phyloP scores from a whole-genome alignment of 2,113 vertebrate genomes.

The Chionomys nivalis region DNA sequence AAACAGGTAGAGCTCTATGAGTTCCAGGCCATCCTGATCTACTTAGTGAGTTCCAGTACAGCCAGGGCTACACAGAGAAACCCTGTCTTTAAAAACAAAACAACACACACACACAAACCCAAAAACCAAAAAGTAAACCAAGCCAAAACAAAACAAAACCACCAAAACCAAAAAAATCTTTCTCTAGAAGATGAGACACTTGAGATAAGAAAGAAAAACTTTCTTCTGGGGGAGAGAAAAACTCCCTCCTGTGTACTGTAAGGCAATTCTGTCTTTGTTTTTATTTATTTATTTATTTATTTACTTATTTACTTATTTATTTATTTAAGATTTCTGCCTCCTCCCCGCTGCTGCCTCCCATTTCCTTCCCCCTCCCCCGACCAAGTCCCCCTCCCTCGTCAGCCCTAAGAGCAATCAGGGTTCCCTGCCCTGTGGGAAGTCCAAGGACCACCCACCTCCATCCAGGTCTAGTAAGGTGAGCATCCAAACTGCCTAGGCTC shows the following conservation, averaged over 20 bases:
- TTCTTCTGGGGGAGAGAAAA: too few species aligned
- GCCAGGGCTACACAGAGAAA: not conserved
- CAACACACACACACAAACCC: fast-evolving
- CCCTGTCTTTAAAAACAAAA: not conserved
- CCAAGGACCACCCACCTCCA: too few species aligned
- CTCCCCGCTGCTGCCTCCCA: too few species aligned
- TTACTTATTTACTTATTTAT: too few species aligned
- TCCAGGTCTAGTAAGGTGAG: too few species aligned
- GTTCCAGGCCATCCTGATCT: not conserved
- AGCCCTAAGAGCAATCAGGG: too few species aligned
- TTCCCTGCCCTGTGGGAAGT: too few species aligned
- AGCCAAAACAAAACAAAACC: not conserved
- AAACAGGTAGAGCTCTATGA: not conserved
- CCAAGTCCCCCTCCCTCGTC: too few species aligned
- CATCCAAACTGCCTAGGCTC: too few species aligned
- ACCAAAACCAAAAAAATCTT: not conserved
- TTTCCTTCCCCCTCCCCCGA: too few species aligned
- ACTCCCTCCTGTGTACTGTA: not conserved
- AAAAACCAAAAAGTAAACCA: not conserved
- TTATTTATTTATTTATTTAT: too few species aligned
- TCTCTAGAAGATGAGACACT: not conserved
- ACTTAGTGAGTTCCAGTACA: not conserved
- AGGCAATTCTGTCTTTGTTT: not conserved
- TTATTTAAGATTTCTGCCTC: too few species aligned
- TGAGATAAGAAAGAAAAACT: not conserved